Evolutionary conservation across 1,140 invertebrate species (phyloP), one percentile per base, ranked within the genome.

Genomic region (Danaus melanippus): DNA sequence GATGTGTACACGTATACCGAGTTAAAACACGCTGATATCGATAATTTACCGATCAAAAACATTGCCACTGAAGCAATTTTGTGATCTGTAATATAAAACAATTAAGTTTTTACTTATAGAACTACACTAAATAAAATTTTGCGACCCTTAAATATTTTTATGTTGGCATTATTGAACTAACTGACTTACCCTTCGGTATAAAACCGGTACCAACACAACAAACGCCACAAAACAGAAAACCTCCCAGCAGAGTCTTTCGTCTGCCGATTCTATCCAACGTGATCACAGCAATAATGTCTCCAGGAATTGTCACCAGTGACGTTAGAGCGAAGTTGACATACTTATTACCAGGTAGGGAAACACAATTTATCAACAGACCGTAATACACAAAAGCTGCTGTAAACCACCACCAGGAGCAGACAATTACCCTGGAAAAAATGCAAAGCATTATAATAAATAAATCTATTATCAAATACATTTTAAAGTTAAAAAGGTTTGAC

Each of bases 351-450:
- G 60, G 60, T 7, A 66, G 52, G 9, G 42, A 56, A 0, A 66
- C 60, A 3, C 60, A 62, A 15, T 56, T 66, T 8, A 66, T 53
- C 9, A 62, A 54, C 1, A 66, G 39, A 10, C 64, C 64, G 15
- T 66, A 66, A 12, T 66, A 66, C 12, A 62, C 52, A 4, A 66
- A 56, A 2, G 60, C 50, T 2, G 54, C 56, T 6, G 57, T 46
- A 9, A 66, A 62, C 58, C 60, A 62, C 60, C 60, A 62, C n/a
- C 56, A 62, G 5, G 60, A 53, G 12, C 60, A 62, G 5, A 62
- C 43, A 9, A 53, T 11, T 4, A 62, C 15, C 44, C 60, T 58
- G 81, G 40, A 71, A 50, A n/a, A 15, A 1, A 15, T 15, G 15
- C 15, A 15, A 2, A 55, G 10, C 0, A 80, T 46, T 12, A 58